Evolutionary conservation across 1,140 invertebrate species (phyloP).

Genomic region (Drosophila rhopaloa): DNA sequence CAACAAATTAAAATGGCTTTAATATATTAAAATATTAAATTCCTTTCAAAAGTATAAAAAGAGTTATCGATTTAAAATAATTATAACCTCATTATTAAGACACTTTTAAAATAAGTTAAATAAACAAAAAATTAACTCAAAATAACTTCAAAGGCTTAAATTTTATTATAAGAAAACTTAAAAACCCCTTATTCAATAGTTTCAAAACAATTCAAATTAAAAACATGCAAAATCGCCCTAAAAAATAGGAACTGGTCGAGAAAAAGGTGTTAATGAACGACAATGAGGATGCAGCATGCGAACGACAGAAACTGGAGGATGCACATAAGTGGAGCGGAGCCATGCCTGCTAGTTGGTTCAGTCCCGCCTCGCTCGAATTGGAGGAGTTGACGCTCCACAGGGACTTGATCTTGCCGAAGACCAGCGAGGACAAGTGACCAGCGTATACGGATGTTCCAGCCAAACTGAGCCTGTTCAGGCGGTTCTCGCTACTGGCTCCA

Average conservation of each 20-base stretch:
- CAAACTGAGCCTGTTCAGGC: slow-evolving; percentile 76
- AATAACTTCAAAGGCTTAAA: too few species aligned
- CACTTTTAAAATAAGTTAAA: too few species aligned
- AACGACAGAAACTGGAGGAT: slow-evolving; percentile 7
- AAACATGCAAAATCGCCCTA: not conserved
- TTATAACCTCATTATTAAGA: too few species aligned
- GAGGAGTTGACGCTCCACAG: slow-evolving; percentile 91
- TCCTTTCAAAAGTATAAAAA: too few species aligned
- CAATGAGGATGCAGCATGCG: slow-evolving; percentile 37
- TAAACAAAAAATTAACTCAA: too few species aligned
- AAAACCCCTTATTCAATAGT: not conserved
- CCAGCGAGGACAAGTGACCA: slow-evolving; percentile 90
- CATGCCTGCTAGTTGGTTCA: slow-evolving; percentile 90
- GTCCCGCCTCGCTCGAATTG: slow-evolving; percentile 88
- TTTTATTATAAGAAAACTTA: not conserved
- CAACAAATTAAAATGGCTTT: too few species aligned
- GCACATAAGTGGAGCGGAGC: not conserved
- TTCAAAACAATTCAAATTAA: not conserved
- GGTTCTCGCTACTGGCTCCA: slow-evolving; percentile 74
- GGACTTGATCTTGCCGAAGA: slow-evolving; percentile 94
- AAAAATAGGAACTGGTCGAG: not conserved
- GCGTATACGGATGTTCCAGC: slow-evolving; percentile 85
- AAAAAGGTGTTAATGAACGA: slow-evolving; percentile 10
- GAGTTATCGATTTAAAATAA: too few species aligned
- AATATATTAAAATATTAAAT: too few species aligned